Percentiles rank a stretch among this genome's conserved stretches.
These are phyloP conservation scores for Vireo griseus DNA, from an alignment of 2,797 vertebrate species.

Conservation along the genomic window DNA sequence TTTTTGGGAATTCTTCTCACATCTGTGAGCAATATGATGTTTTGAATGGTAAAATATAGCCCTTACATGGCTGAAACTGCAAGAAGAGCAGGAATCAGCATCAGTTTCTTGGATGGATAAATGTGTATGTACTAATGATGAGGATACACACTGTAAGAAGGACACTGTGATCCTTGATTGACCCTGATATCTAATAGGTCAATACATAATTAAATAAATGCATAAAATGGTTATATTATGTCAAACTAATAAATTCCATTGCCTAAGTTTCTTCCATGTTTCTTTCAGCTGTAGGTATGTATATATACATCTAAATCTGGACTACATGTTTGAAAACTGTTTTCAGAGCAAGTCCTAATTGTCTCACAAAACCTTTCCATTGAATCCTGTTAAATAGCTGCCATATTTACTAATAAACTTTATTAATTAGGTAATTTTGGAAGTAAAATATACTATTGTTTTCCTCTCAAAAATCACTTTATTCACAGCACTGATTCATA, in stretches of 20 bases:
- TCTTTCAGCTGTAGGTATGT: not conserved
- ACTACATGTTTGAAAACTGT: not conserved
- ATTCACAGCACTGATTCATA: not conserved
- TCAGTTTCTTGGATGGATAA: not conserved
- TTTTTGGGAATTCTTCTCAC: not conserved
- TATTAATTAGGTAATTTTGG: rapidly evolving
- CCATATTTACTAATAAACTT: not conserved
- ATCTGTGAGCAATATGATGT: not conserved
- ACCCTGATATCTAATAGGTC: not conserved
- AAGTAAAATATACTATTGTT: not conserved
- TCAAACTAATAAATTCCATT: not conserved
- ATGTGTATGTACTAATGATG: not conserved
- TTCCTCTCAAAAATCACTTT: not conserved
- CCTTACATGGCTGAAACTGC: not conserved
- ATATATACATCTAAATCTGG: not conserved
- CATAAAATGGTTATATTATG: not conserved
- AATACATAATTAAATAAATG: not conserved
- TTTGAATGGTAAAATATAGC: not conserved
- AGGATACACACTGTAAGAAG: not conserved
- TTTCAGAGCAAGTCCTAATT: not conserved
- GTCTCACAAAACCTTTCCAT: not conserved
- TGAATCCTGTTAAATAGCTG: rapidly evolving
- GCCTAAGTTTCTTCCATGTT: rapidly evolving
- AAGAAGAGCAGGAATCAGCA: not conserved
- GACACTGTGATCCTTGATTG: not conserved